Percentiles rank a stretch among this genome's conserved stretches.
Conservation (phyloP, 2,797 vertebrate genomes). For the Brotula barbata region DNA sequence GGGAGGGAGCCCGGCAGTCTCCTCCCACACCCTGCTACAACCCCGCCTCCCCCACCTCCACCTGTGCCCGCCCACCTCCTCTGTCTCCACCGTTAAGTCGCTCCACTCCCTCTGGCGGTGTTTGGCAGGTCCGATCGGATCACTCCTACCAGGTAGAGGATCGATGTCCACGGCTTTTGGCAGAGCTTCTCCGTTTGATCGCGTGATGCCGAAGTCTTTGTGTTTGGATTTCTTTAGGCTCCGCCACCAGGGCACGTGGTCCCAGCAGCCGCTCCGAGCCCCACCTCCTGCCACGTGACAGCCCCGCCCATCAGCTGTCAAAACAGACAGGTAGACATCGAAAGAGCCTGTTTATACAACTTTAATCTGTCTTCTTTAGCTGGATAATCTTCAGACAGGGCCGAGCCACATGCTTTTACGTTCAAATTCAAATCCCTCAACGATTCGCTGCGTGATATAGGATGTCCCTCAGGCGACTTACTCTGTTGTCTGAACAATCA, state of each 20-base stretch:
- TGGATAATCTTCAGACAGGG: no score
- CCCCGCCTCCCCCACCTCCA: conserved; percentile 18
- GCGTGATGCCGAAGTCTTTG: not conserved
- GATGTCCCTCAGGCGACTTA: no score
- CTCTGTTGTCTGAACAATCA: no score
- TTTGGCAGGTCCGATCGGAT: conserved; percentile 91
- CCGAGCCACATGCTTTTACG: no score
- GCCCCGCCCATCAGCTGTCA: conserved; percentile 57
- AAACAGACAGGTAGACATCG: conserved; percentile 67
- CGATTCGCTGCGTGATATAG: no score
- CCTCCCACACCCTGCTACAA: not conserved
- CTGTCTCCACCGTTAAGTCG: conserved; percentile 74
- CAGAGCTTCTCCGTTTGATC: no score
- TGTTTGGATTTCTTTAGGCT: conserved; percentile 70
- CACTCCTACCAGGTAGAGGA: conserved; percentile 90
- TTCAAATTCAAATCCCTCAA: no score
- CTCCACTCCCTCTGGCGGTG: conserved; percentile 82
- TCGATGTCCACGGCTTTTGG: no score
- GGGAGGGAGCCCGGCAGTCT: conserved; percentile 57
- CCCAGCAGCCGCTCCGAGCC: conserved; percentile 70
- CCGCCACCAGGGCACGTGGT: conserved; percentile 79
- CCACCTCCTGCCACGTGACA: conserved; percentile 81
- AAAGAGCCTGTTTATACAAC: not conserved
- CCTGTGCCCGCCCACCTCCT: conserved; percentile 26
- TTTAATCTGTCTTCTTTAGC: no score